Base-by-base conservation (phyloP, 2,113 vertebrate species). In the Megaleporinus macrocephalus region DNA sequence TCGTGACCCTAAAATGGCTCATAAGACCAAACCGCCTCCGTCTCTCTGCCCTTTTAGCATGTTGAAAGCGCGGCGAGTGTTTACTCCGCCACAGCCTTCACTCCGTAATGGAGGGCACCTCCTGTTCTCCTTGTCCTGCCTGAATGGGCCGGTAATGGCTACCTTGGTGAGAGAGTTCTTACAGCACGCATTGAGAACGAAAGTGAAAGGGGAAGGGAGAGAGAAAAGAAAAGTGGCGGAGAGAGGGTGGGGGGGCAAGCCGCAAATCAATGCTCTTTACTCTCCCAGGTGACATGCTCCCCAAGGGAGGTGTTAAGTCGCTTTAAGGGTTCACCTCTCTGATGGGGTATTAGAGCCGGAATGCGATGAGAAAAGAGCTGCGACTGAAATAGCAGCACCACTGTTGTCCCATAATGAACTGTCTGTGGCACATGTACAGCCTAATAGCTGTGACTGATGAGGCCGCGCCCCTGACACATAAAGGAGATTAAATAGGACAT, bases 241-340 rank as follows among this genome's bases (percentile, higher is more conserved):
- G 20, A 22, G 53, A 7, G 4, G 20, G 53, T 14, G 49, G 30
- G 47, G 27, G 55, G 33, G 62, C 18, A 44, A 11, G 73, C 18
- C 85, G 88, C 83, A 84, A 91, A 91, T 89, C 86, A 89, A 90
- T 87, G 83, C 57, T 66, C 87, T 85, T 86, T 79, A 84, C 81
- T 88, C 59, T 75, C 78, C 80, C 81, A 15, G 33, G 78, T 88
- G 84, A 87, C 85, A 86, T 77, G 14, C 36, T 73, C 82, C 57
- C 84, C 78, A 87, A 78, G 79, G 86, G 80, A 78, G 80, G 69
- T 80, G 84, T 75, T 79, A 61, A 85, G 78, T 61, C 71, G 66
- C 86, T 76, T 76, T 87, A 82, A 76, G 81, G 84, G 88, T 89
- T 89, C 81, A 86, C 33, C 82, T 62, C 53, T 80, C 86, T 63